Conservation (phyloP, 1,140 invertebrate species). For the Zaprionus ornatus region DNA sequence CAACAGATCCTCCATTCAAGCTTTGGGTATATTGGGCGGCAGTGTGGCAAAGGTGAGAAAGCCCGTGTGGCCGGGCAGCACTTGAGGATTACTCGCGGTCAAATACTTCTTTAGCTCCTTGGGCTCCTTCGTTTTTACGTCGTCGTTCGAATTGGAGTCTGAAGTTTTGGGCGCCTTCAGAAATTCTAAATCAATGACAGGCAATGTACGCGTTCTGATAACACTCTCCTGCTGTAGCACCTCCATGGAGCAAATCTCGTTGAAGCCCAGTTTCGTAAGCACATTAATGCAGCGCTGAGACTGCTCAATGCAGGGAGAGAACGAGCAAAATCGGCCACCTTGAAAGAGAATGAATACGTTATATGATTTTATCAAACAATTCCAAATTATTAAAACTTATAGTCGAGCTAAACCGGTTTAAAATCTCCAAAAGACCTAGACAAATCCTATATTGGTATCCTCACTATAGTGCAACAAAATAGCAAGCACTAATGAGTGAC, state of each 20-base stretch:
- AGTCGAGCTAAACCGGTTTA: background rate
- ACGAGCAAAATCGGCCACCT: constrained; percentile 97
- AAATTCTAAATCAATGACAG: constrained; percentile 88
- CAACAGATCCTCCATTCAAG: constrained; percentile 41
- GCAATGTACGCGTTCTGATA: constrained; percentile 89
- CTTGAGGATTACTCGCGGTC: constrained; percentile 88
- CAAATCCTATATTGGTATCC: background rate
- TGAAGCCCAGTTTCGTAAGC: constrained; percentile 89
- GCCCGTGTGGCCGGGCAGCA: constrained; percentile 95
- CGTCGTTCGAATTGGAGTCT: constrained; percentile 38
- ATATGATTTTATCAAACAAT: background rate
- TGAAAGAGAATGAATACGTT: constrained; percentile 41
- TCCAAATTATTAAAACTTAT: background rate
- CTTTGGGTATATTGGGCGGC: constrained; percentile 86
- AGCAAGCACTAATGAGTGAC: constrained; percentile 69
- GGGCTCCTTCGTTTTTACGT: constrained; percentile 61
- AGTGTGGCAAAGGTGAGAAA: constrained; percentile 96
- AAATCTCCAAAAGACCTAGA: background rate
- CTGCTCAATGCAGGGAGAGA: constrained; percentile 99
- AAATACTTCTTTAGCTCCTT: constrained; percentile 86
- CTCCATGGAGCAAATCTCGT: constrained; percentile 94
- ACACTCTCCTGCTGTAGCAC: constrained; percentile 93
- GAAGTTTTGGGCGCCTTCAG: constrained; percentile 85
- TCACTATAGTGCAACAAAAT: constrained; percentile 29
- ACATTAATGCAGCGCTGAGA: constrained; percentile 93